Base-by-base conservation (phyloP, 2,797 vertebrate genomes). In the Mycteria americana region DNA sequence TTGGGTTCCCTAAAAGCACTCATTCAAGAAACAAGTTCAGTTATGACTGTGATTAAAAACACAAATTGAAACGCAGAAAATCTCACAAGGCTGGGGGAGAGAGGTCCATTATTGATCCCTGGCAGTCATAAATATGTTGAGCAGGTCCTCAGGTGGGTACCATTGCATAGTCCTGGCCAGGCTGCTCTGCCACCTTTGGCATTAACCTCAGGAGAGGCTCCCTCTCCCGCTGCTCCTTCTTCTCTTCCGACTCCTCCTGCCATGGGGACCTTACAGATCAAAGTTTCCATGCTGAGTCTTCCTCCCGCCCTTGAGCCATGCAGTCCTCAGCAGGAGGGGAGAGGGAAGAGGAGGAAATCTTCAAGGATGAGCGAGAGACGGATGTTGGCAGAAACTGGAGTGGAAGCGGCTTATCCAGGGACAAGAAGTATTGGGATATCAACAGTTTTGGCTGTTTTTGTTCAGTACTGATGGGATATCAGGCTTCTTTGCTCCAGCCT, bases 301-400 rank as follows among this genome's bases (percentile, higher is more conserved):
- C 27, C 35, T 86, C 33, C 35, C 2, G 1, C 18, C 48, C 8
- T 73, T 1, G 16, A 53, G 41, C 50, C 1, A 1, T n/a, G 27
- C 14, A 39, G 24, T 12, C 24, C 43, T 88, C 18, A 39, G 63
- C 7, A 8, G 35, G 17, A 90, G 35, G 18, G 28, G 68, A 85
- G 51, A 77, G 51, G 46, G 72, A 88, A 18, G 35, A 83, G 39
- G 33, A 70, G 27, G n/a, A 77, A n/a, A 19, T 70, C 11, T 33
- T 85, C 18, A 56, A 51, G 51, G n/a, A 60, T 70, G n/a, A 28
- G 12, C 14, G 31, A 85, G 43, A 65, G 8, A 63, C 8, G 79
- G 11, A 19, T 72, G 17, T 19, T 41, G 41, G 30, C 37, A 85
- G 67, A 91, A 92, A 45, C 11, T 7, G 33, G 18, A n/a, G 27